Conservation (phyloP, 1,140 invertebrate species). For the Neotoxoptera formosana region DNA sequence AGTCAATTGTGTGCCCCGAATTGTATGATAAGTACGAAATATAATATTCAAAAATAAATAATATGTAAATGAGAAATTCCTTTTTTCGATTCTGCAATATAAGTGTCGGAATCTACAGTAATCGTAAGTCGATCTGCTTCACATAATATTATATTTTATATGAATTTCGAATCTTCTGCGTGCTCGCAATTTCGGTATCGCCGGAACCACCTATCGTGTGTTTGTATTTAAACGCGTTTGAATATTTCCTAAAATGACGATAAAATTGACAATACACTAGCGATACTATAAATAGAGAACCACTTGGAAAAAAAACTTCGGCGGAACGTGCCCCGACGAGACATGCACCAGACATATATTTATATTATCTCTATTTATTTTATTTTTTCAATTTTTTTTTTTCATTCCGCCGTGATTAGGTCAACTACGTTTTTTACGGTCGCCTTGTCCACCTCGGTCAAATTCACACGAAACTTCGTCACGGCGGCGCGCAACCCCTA, state of each 20-base stretch:
- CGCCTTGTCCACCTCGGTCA: background rate
- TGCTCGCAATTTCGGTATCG: background rate
- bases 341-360: background rate
- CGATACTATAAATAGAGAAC: background rate
- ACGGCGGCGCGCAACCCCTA: too few species aligned
- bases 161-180: background rate
- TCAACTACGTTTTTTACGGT: background rate
- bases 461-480: background rate
- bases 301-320: background rate
- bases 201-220: background rate
- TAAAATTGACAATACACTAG: background rate
- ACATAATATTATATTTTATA: background rate
- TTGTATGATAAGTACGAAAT: background rate
- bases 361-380: background rate
- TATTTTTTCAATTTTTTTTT: background rate
- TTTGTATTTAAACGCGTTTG: background rate
- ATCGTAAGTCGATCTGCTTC: background rate
- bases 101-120: background rate
- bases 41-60: background rate
- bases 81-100: too few species aligned
- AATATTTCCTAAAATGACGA: background rate
- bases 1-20: background rate
- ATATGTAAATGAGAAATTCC: too few species aligned
- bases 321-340: background rate
- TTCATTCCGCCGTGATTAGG: background rate